A percentile compares a stretch with the other conserved stretches of the same genome.
Evolutionary conservation across 2,797 vertebrate genomes (phyloP).

Genomic region (Microchirus variegatus): DNA sequence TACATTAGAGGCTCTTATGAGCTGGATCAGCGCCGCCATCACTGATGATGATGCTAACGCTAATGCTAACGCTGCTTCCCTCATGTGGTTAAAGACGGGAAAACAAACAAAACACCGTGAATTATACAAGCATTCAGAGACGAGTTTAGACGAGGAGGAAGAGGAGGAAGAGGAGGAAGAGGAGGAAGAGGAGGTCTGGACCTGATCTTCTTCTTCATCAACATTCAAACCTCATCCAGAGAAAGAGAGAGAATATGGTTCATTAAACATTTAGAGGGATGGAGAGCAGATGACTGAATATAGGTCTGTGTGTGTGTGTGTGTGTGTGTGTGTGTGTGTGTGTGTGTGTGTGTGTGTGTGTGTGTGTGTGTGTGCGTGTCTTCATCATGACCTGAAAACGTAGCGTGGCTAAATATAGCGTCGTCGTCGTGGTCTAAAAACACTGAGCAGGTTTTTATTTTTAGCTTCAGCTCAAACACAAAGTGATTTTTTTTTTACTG

Average conservation of each 20-base stretch:
- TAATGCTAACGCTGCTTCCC: slow-evolving; percentile 26
- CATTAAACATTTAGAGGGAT: slow-evolving; percentile 78
- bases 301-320: slow-evolving; percentile 24
- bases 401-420: slow-evolving; percentile 57
- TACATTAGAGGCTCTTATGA: slow-evolving; percentile 54
- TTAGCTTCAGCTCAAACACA: slow-evolving; percentile 35
- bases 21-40: slow-evolving; percentile 41
- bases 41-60: too few relatives aligned
- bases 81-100: slow-evolving; percentile 40
- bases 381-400: slow-evolving; percentile 60
- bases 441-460: too few relatives aligned
- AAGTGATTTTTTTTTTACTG: neutral
- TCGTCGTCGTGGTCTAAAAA: slow-evolving; percentile 33
- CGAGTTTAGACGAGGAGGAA: too few relatives aligned
- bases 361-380: slow-evolving; percentile 42
- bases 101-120: too few relatives aligned
- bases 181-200: too few relatives aligned
- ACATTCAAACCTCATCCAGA: slow-evolving; percentile 55
- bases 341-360: slow-evolving; percentile 13
- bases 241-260: slow-evolving; percentile 55
- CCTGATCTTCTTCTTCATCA: slow-evolving; percentile 10
- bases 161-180: too few relatives aligned
- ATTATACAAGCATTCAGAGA: too few relatives aligned
- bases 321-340: neutral
- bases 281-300: slow-evolving; percentile 64